Conservation (phyloP, 1,140 invertebrate species). For the Lutraria rhynchaena region DNA sequence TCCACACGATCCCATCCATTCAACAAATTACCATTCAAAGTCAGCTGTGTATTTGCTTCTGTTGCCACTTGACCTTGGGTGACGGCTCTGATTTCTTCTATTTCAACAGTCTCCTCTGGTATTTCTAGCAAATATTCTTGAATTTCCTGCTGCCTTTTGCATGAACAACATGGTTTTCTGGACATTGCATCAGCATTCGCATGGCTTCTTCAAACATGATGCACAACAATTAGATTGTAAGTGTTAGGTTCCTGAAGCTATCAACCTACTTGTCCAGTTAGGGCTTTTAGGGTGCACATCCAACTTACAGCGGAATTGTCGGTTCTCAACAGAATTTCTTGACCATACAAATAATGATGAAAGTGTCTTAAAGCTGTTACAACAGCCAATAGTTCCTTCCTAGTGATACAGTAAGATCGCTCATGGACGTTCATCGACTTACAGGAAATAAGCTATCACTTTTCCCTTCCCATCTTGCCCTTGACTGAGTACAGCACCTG, state of each 20-base stretch:
- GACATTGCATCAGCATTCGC: slow-evolving; percentile 71
- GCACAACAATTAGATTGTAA: slow-evolving; percentile 67
- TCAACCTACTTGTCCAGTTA: slow-evolving; percentile 61
- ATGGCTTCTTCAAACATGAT: slow-evolving; percentile 68
- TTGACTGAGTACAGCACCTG: slow-evolving; percentile 72
- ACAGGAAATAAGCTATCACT: slow-evolving; percentile 64
- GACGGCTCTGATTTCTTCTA: background rate
- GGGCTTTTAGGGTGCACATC: slow-evolving; percentile 48
- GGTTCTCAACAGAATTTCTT: slow-evolving; percentile 58
- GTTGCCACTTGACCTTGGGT: background rate
- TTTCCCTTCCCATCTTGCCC: slow-evolving; percentile 60
- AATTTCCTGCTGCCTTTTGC: slow-evolving; percentile 44
- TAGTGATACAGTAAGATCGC: slow-evolving; percentile 80
- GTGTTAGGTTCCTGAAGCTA: slow-evolving; percentile 69
- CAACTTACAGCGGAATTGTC: slow-evolving; percentile 68
- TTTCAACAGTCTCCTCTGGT: background rate
- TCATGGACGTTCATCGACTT: slow-evolving; percentile 75
- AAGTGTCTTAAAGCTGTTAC: slow-evolving; percentile 54
- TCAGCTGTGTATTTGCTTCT: background rate
- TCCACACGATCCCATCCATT: background rate
- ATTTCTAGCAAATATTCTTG: too few species aligned
- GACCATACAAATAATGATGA: slow-evolving; percentile 62
- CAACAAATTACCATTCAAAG: background rate
- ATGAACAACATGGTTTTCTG: slow-evolving; percentile 56
- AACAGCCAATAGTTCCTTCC: slow-evolving; percentile 65